Base-by-base conservation (phyloP, 2,797 vertebrate genomes). In the Myripristis murdjan region DNA sequence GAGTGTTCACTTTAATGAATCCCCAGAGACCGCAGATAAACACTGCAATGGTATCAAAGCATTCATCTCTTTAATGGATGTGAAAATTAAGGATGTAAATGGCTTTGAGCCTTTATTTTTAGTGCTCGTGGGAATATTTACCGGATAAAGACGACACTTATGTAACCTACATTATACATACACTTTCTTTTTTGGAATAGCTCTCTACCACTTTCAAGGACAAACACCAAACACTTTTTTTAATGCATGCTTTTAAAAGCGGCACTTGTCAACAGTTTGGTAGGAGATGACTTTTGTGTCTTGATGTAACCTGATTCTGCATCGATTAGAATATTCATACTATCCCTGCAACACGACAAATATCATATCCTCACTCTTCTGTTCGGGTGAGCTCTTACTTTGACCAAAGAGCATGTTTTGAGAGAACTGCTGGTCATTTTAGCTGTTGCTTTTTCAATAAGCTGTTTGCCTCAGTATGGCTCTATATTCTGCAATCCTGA, bases 31-130 rank as follows among this genome's bases (percentile, higher is more conserved):
- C 62, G 92, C 94, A 95, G 95, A 97, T 96, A 96, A 97, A 97
- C 96, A 96, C 95, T 91, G 95, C 95, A 95, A 95, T 94, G 95
- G 95, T 97, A 98, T 97, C 96, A 97, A 96, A 97, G 95, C 96
- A 97, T 98, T 95, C 95, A 96, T 98, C 96, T 97, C 94, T 94
- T 96, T 97, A 97, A 97, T 96, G 96, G 96, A 98, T 96, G 94
- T 95, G 94, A 96, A 96, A 95, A 95, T 96, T 96, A 96, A 87
- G 91, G 89, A 96, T 97, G 95, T 96, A 97, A 97, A 97, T 96
- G 94, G 92, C 95, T 96, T 92, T 87, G 84, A 80, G 94, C 89
- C 92, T 94, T 94, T 95, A 92, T 95, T 93, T 93, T 89, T 83
- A 80, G 87, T 81, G 90, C 95, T 92, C 93, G 62, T 91, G 95